Percentiles rank a stretch among this genome's conserved stretches.
phyloP scores from a whole-genome alignment of 2,888 invertebrate genomes.

The Cheilosia soror region DNA sequence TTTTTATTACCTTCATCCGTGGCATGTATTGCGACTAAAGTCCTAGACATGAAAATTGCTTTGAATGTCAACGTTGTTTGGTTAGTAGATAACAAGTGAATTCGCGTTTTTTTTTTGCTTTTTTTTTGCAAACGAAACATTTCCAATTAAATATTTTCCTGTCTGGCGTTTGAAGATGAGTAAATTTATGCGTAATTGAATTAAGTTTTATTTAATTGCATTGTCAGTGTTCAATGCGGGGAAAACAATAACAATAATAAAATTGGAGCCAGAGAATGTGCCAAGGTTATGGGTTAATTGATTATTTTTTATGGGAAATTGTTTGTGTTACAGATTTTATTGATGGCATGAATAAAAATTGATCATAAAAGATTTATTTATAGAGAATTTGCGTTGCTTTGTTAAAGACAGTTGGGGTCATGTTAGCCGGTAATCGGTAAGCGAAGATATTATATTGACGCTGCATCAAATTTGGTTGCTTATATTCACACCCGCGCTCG shows the following conservation, averaged over 20 bases:
- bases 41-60: not conserved
- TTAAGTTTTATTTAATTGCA: conserved; percentile 27
- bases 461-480: not conserved
- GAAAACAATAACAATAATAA: conserved; percentile 4
- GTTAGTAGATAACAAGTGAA: not conserved
- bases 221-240: not conserved
- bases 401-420: conserved; percentile 8
- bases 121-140: not conserved
- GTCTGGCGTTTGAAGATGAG: not conserved
- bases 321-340: not conserved
- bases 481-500: too few relatives aligned
- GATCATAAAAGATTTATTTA: conserved; percentile 27
- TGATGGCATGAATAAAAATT: not conserved
- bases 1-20: conserved; percentile 3
- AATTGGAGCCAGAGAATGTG: conserved; percentile 24
- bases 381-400: conserved; percentile 9
- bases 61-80: not conserved
- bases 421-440: not conserved
- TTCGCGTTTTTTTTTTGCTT: not conserved
- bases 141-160: not conserved
- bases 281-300: conserved; percentile 44
- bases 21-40: not conserved
- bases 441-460: too few relatives aligned
- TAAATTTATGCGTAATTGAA: conserved; percentile 36
- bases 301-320: conserved; percentile 26